These are phyloP conservation scores for Orientallactaga bullata DNA, from an alignment of 2,113 vertebrate genomes.

Conservation along the genomic window DNA sequence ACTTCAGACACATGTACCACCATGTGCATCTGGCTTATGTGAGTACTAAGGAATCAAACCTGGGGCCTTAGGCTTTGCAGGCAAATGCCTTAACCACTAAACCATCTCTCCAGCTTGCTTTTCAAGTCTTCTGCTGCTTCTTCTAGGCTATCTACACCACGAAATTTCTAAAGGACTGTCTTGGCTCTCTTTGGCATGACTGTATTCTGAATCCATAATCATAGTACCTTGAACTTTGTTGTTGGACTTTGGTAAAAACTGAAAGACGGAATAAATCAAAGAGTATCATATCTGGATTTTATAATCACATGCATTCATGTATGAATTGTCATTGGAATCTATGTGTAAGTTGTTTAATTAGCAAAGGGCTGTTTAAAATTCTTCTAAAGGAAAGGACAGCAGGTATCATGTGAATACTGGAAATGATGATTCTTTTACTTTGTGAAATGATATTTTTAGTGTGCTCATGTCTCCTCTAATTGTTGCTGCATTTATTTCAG, in stretches of 20 bases:
- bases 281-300: neutral
- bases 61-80: no score
- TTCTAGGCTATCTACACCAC: neutral
- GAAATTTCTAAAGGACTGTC: neutral
- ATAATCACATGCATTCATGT: neutral
- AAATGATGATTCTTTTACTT: slow-evolving; percentile 66
- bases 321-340: neutral
- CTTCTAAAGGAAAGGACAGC: slow-evolving; percentile 45
- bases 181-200: neutral
- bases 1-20: no score
- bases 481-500: slow-evolving; percentile 70
- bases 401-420: slow-evolving; percentile 57
- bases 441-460: slow-evolving; percentile 78
- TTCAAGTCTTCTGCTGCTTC: neutral
- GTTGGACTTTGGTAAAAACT: neutral
- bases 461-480: slow-evolving; percentile 73
- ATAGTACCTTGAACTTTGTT: neutral
- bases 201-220: neutral
- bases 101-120: neutral
- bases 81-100: no score
- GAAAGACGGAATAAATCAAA: neutral
- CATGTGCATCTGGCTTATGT: no score
- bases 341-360: slow-evolving; percentile 22
- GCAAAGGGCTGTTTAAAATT: slow-evolving; percentile 34
- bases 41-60: no score